Evolutionary conservation across 2,888 invertebrate genomes (phyloP), one percentile per base, ranked within the genome.

Genomic region (Morpho deidamia): DNA sequence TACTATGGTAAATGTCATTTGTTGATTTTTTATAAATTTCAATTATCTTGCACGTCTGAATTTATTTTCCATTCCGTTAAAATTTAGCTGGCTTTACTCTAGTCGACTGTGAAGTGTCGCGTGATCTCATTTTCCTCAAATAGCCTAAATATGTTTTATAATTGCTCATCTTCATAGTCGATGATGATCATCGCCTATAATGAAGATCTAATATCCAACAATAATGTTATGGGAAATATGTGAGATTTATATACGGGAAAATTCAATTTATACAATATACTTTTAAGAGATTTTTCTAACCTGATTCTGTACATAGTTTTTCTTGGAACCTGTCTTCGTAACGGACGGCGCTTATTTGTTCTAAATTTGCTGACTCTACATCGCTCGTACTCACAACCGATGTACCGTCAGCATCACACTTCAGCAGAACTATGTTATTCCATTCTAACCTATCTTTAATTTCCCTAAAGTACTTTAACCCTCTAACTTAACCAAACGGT

Each of bases 301-400:
- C 55, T 50, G 52, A 44, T 11, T 49, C 55, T 58, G 55, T 45
- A 58, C 49, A 55, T 55, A 58, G 55, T 42, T 55, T 47, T 40
- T 47, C 51, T 40, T 39, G 34, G 48, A 48, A 50, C 50, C 44
- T 50, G 54, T 51, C 41, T 38, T 48, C 39, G 43, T 71, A 68
- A 74, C 81, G 83, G 83, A 83, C 83, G 83, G 83, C 81, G 81
- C 74, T 70, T 65, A 71, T 70, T 70, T 68, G 61, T 66, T 67
- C 51, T 23, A 51, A 46, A 61, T 55, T 57, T 58, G 63, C 57
- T 65, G 64, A 64, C 66, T 64, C 54, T 68, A 68, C 63, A 66
- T 61, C 59, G 58, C 64, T 60, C 53, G 35, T 12, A 34, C 33
- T n/a, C 32, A 47, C 47, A 10, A 12, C 7, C 63, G 53, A 58